Conservation (phyloP, 92 coral and sea anemone genomes). For the Heteractis magnifica region DNA sequence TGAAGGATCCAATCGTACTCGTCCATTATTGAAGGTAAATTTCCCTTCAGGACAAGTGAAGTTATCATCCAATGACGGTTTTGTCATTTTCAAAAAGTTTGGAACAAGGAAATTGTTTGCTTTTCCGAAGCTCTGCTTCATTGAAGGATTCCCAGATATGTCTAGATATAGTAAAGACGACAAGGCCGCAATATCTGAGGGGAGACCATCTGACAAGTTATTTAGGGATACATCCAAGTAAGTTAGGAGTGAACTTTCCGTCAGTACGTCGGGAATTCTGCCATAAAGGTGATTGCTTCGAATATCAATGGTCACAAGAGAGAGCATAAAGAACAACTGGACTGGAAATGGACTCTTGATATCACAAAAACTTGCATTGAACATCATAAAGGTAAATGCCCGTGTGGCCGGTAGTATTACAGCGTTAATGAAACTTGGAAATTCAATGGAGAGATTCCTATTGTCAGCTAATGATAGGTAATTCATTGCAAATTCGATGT, state of each 20-base stretch:
- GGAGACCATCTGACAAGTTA: slow-evolving; percentile 45
- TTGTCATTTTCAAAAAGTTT: slow-evolving; percentile 24
- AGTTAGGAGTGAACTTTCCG: neutral
- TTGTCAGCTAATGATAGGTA: slow-evolving; percentile 44
- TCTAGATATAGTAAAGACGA: slow-evolving; percentile 34
- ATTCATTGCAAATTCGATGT: neutral
- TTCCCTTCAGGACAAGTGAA: slow-evolving; percentile 54
- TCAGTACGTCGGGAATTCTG: slow-evolving; percentile 11
- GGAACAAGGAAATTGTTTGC: neutral
- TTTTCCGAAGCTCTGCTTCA: neutral
- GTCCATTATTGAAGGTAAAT: slow-evolving; percentile 53
- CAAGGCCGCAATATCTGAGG: slow-evolving; percentile 25
- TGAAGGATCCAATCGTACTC: slow-evolving; percentile 49
- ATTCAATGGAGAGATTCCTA: slow-evolving; percentile 35
- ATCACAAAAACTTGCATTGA: slow-evolving; percentile 52
- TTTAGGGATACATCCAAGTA: slow-evolving; percentile 59
- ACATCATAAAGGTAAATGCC: slow-evolving; percentile 12
- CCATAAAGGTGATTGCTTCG: slow-evolving; percentile 54
- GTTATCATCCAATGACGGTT: neutral
- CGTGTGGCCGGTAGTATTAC: neutral
- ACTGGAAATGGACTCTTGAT: slow-evolving; percentile 21
- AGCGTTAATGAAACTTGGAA: slow-evolving; percentile 28
- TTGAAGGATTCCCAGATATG: neutral
- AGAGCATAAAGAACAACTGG: slow-evolving; percentile 35
- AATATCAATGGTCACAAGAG: slow-evolving; percentile 30